Evolutionary conservation across 2,113 vertebrate species (phyloP).

Genomic region (Lontra canadensis): DNA sequence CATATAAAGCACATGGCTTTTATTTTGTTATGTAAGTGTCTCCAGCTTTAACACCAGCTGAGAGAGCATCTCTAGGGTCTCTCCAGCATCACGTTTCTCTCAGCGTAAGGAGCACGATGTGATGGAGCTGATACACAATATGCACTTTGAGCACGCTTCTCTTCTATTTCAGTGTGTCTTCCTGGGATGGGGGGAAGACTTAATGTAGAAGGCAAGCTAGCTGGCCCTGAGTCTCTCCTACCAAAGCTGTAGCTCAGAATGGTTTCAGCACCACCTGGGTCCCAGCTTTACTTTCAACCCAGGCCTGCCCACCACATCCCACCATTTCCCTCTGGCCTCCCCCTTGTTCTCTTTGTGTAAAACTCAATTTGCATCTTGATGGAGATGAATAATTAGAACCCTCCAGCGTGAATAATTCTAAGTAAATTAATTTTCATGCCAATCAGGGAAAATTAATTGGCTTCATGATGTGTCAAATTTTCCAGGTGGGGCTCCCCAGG

Average conservation of each 20-base stretch:
- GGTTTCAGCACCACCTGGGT: neutral
- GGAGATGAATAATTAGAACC: conserved; percentile 75
- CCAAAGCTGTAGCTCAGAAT: neutral
- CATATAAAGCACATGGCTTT: neutral
- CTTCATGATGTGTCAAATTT: conserved; percentile 79
- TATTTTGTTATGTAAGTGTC: neutral
- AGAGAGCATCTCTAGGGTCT: neutral
- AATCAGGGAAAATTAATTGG: conserved; percentile 84
- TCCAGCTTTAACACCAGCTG: neutral
- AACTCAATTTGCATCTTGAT: conserved; percentile 76
- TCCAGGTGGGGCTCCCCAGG: conserved; percentile 64
- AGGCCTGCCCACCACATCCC: neutral
- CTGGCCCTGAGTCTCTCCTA: neutral
- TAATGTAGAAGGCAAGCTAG: neutral
- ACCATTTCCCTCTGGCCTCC: neutral
- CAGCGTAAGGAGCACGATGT: neutral
- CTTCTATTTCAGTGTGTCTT: neutral
- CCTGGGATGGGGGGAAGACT: neutral
- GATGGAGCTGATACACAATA: neutral
- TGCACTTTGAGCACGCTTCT: neutral
- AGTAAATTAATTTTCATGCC: conserved; percentile 81
- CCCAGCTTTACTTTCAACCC: neutral
- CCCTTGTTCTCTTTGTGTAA: neutral
- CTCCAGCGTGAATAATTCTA: conserved; percentile 69
- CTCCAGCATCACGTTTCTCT: too few species aligned